A percentile compares a stretch with the other conserved stretches of the same genome.
These are phyloP conservation scores for Aplidium turbinatum DNA, from an alignment of 23 tunicate genomes.

Conservation along the genomic window DNA sequence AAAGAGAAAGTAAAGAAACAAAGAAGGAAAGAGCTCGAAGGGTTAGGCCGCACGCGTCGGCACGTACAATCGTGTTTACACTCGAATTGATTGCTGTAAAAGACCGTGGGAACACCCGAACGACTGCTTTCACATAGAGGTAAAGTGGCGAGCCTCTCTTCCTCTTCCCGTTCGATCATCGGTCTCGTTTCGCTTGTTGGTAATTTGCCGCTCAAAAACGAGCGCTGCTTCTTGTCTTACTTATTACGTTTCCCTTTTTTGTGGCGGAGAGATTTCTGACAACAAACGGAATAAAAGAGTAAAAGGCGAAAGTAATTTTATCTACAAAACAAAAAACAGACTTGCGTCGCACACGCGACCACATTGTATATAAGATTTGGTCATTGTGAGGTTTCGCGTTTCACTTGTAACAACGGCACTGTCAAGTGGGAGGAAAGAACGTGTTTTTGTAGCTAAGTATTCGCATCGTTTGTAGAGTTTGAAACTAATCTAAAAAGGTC, in stretches of 20 bases:
- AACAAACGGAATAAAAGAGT: too few species aligned
- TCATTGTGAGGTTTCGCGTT: too few species aligned
- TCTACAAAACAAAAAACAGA: background rate
- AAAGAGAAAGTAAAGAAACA: slow-evolving; percentile 6
- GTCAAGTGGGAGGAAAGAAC: too few species aligned
- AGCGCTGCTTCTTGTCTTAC: slow-evolving; percentile 29
- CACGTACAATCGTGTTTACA: slow-evolving; percentile 92
- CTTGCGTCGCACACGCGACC: slow-evolving; percentile 14
- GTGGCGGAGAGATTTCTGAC: slow-evolving; percentile 12
- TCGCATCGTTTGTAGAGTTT: too few species aligned
- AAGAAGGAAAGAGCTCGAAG: slow-evolving; percentile 28
- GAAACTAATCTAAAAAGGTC: too few species aligned
- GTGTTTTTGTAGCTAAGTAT: too few species aligned
- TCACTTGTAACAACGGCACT: too few species aligned
- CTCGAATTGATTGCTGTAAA: slow-evolving; percentile 82
- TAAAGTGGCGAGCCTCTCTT: slow-evolving; percentile 21
- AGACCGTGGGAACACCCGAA: slow-evolving; percentile 91
- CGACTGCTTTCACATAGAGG: slow-evolving; percentile 67
- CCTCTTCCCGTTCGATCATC: slow-evolving; percentile 28
- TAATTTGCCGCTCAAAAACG: slow-evolving; percentile 23
- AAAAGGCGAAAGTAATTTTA: slow-evolving; percentile 23
- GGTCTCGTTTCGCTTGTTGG: background rate
- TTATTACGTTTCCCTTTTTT: slow-evolving; percentile 29
- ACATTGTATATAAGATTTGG: too few species aligned
- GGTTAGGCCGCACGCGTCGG: slow-evolving; percentile 86